Percentiles rank a stretch among this genome's conserved stretches.
phyloP scores from a whole-genome alignment of 2,888 invertebrate genomes.

The Erebia aethiops region DNA sequence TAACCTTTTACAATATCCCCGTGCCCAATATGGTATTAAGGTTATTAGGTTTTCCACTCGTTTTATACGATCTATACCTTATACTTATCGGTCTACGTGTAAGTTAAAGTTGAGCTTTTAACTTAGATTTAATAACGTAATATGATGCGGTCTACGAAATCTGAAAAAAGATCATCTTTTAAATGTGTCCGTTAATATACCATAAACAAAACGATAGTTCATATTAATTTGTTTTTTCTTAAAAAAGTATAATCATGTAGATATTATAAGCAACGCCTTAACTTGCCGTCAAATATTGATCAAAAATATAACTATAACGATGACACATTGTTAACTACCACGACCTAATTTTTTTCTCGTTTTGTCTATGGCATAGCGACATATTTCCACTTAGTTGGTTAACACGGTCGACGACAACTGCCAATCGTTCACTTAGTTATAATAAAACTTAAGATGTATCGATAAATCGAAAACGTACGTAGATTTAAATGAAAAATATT shows the following conservation, averaged over 20 bases:
- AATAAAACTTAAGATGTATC: constrained; percentile 49
- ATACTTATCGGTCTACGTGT: constrained; percentile 69
- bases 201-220: constrained; percentile 13
- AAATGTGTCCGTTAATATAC: constrained; percentile 12
- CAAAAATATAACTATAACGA: not conserved
- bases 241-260: not conserved
- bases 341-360: constrained; percentile 10
- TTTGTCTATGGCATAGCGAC: constrained; percentile 40
- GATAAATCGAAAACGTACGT: constrained; percentile 63
- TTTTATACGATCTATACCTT: constrained; percentile 80
- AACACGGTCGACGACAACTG: constrained; percentile 62
- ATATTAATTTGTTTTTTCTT: not conserved
- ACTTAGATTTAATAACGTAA: constrained; percentile 52
- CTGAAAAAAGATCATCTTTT: constrained; percentile 11
- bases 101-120: constrained; percentile 82
- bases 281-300: not conserved
- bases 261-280: not conserved
- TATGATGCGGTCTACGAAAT: constrained; percentile 41
- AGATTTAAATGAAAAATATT: constrained; percentile 70
- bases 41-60: constrained; percentile 81
- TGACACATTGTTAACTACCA: not conserved
- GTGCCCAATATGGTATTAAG: constrained; percentile 75
- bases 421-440: constrained; percentile 72
- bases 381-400: constrained; percentile 51
- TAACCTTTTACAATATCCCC: constrained; percentile 76